Conservation (phyloP, 2,797 vertebrate genomes). For the Notoglanidium macrostoma region DNA sequence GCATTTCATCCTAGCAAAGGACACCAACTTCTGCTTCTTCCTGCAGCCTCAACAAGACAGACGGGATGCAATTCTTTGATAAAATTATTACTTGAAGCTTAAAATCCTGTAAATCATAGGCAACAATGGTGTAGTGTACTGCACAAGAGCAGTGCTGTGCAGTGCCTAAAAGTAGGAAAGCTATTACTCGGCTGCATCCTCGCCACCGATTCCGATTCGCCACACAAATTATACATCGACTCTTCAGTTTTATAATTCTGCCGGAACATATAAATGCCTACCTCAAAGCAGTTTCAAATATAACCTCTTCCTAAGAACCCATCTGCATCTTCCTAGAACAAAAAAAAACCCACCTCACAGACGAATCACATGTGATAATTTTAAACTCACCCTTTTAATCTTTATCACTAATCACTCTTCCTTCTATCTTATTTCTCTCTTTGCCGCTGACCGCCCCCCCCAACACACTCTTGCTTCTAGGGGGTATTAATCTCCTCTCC, state of each 20-base stretch:
- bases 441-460: not conserved
- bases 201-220: not conserved
- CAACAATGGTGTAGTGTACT: too few relatives aligned
- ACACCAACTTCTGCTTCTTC: not conserved
- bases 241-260: not conserved
- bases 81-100: not conserved
- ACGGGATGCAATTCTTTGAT: not conserved
- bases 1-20: not conserved
- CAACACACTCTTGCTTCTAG: conserved; percentile 30
- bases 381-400: conserved; percentile 12
- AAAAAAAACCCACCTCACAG: not conserved
- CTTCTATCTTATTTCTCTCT: not conserved
- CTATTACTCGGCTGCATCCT: not conserved
- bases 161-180: too few relatives aligned
- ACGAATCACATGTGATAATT: not conserved
- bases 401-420: conserved; percentile 1
- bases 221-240: not conserved
- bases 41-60: not conserved
- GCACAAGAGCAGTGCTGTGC: not conserved
- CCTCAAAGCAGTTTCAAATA: conserved; percentile 29
- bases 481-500: conserved; percentile 71
- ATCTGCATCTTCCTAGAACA: not conserved
- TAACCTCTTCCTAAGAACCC: conserved; percentile 30
- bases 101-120: not conserved
- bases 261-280: not conserved